Evolutionary conservation across 2,113 vertebrate species (phyloP).

Genomic region (Mesoclemmys tuberculata): DNA sequence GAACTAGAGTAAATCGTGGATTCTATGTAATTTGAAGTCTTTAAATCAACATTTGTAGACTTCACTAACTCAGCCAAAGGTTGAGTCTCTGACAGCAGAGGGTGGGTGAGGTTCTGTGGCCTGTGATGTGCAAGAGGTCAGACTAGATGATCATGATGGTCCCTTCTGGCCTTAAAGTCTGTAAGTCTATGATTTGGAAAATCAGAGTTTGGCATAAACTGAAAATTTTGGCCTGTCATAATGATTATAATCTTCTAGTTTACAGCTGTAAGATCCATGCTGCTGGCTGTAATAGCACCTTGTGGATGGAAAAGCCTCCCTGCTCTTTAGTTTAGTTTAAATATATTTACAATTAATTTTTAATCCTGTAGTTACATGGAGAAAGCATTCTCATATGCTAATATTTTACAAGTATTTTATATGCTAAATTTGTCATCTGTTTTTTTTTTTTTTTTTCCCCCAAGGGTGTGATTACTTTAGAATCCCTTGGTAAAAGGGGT

Average conservation of each 20-base stretch:
- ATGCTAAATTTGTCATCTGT: conserved; percentile 51
- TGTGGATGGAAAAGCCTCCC: background rate
- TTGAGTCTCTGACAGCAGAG: no score
- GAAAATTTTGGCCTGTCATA: background rate
- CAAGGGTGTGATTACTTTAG: conserved; percentile 98
- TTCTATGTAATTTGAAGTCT: background rate
- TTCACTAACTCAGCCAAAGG: background rate
- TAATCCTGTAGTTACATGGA: background rate
- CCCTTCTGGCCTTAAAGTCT: background rate
- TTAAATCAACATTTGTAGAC: background rate
- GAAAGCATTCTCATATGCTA: conserved; percentile 27
- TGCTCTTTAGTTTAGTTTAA: background rate
- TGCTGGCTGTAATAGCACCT: background rate
- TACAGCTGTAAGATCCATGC: background rate
- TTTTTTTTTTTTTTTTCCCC: background rate
- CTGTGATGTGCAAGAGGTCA: background rate
- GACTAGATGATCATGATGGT: background rate
- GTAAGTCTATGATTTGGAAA: background rate
- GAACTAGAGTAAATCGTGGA: background rate
- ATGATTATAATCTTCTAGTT: background rate
- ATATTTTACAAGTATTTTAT: background rate
- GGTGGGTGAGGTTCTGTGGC: background rate
- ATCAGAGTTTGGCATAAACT: background rate
- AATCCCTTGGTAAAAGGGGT: conserved; percentile 98
- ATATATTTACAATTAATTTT: no score